Conservation (phyloP, 1,140 invertebrate genomes). For the Zeugodacus cucurbitae region DNA sequence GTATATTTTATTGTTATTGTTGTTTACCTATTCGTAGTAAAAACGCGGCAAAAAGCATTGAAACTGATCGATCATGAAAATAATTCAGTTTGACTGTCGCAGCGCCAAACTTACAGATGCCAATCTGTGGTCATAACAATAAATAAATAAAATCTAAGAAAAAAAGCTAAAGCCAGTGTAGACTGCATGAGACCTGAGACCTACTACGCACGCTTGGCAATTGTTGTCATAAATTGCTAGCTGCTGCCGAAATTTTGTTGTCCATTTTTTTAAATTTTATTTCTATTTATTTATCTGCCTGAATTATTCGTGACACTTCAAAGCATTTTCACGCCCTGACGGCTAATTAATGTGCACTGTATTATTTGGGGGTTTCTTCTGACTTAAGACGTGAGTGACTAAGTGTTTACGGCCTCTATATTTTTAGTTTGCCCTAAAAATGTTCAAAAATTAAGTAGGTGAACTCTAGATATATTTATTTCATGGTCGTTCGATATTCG, state of each 20-base stretch:
- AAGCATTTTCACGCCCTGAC: neutral
- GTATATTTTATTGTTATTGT: neutral
- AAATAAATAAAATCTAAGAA: neutral
- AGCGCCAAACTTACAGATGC: neutral
- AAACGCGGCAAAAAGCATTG: neutral
- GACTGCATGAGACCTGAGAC: neutral
- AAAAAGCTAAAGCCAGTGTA: neutral
- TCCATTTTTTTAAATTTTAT: neutral
- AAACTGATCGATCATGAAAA: constrained; percentile 13
- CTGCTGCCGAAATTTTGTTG: neutral
- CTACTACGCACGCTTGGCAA: neutral
- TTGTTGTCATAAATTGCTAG: constrained; percentile 5
- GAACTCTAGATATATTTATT: too few species aligned
- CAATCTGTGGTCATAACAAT: neutral
- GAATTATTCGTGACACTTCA: neutral
- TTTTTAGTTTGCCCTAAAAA: too few species aligned
- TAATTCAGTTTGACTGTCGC: neutral
- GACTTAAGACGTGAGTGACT: neutral
- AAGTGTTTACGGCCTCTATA: neutral
- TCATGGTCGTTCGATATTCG: too few species aligned
- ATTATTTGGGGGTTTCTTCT: neutral
- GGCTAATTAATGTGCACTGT: neutral
- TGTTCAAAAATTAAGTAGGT: too few species aligned
- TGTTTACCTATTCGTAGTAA: neutral
- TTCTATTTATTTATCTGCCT: neutral